Percentiles rank a stretch among this genome's conserved stretches.
Conservation (phyloP, 2,113 vertebrate species). For the Spea bombifrons region DNA sequence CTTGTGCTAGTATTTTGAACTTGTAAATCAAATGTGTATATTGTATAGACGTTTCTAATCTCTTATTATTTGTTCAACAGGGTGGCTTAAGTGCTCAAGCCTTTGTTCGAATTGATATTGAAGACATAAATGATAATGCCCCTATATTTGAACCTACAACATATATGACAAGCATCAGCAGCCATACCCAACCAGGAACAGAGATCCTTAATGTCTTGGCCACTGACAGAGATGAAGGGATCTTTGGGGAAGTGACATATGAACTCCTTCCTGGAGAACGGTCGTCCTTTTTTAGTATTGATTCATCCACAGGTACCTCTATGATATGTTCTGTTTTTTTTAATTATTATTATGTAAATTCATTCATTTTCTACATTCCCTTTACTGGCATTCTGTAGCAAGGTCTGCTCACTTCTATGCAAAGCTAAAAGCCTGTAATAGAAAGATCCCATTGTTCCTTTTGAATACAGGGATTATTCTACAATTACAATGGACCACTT, state of each 20-base stretch:
- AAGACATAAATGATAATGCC: constrained; percentile 86
- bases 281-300: constrained; percentile 76
- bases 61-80: constrained; percentile 63
- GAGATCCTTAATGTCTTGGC: constrained; percentile 81
- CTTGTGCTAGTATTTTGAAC: too few relatives aligned
- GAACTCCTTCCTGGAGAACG: constrained; percentile 71
- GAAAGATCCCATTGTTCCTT: too few relatives aligned
- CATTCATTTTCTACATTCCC: too few relatives aligned
- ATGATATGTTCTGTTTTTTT: neutral
- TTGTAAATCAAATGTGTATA: too few relatives aligned
- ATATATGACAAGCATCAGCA: constrained; percentile 80
- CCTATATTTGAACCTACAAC: constrained; percentile 77
- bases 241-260: constrained; percentile 74
- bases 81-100: constrained; percentile 86
- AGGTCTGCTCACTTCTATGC: too few relatives aligned
- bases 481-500: too few relatives aligned
- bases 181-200: constrained; percentile 74
- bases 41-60: neutral
- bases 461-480: too few relatives aligned
- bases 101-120: constrained; percentile 83
- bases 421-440: too few relatives aligned
- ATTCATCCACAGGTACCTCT: constrained; percentile 76
- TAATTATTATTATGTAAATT: too few relatives aligned
- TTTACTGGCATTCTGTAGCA: too few relatives aligned
- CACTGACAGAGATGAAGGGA: constrained; percentile 78